Conservation (phyloP, 64 coral and sea anemone genomes). For the Pocillopora verrucosa region DNA sequence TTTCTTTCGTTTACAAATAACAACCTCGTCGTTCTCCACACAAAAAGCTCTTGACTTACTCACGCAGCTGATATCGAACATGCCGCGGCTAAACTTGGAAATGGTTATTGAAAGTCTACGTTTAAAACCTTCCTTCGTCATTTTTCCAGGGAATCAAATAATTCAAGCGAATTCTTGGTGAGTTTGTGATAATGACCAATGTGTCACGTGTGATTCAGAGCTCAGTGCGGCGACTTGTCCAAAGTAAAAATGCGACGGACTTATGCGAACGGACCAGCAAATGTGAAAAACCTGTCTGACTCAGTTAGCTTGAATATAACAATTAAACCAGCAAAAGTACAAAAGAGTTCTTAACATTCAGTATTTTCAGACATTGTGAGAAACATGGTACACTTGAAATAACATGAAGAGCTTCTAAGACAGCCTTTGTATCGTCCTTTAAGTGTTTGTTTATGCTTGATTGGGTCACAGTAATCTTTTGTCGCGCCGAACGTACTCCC, state of each 20-base stretch:
- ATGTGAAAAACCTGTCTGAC: background rate
- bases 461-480: background rate
- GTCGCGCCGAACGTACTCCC: too few species aligned
- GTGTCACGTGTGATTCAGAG: background rate
- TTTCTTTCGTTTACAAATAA: background rate
- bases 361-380: too few species aligned
- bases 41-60: background rate
- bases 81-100: background rate
- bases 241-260: background rate
- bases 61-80: background rate
- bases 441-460: background rate
- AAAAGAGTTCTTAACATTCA: too few species aligned
- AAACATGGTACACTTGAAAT: too few species aligned
- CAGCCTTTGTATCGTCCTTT: background rate
- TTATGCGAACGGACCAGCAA: background rate
- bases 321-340: background rate
- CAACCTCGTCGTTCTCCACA: background rate
- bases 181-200: background rate
- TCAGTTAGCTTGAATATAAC: slow-evolving; percentile 18
- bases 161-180: background rate
- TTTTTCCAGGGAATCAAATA: background rate
- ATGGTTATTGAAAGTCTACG: background rate
- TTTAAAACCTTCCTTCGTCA: background rate
- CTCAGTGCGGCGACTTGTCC: background rate
- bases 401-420: too few species aligned